These are phyloP conservation scores for Ochotona curzoniae DNA, from an alignment of 2,113 vertebrate species.

Conservation along the genomic window DNA sequence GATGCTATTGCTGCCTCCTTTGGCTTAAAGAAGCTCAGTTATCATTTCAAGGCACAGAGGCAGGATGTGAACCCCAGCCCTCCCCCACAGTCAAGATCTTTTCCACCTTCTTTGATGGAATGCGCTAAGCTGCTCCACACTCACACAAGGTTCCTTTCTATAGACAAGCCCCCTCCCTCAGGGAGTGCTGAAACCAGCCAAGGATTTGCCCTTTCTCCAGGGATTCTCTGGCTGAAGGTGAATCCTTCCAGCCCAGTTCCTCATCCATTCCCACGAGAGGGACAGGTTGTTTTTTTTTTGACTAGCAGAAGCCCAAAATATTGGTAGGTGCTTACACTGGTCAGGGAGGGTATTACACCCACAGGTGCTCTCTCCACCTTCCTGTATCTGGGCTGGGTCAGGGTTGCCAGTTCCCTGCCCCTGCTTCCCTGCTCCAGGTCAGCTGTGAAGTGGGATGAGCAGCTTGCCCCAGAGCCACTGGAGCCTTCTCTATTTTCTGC, in stretches of 20 bases:
- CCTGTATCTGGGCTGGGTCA: not conserved
- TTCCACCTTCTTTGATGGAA: not conserved
- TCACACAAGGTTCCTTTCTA: not conserved
- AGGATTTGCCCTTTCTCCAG: not conserved
- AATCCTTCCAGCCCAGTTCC: not conserved
- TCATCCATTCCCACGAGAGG: not conserved
- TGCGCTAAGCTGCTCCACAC: rapidly evolving
- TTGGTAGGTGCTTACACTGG: not conserved
- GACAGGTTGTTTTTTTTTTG: not conserved
- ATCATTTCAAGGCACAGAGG: not conserved
- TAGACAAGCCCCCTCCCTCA: not conserved
- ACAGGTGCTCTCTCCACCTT: not conserved
- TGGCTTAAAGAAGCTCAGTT: not conserved
- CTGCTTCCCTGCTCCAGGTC: not conserved
- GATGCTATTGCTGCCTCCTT: not conserved
- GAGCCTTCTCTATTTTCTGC: not conserved
- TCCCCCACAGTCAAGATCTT: not conserved
- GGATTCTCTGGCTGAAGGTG: not conserved
- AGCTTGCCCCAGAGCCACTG: not conserved
- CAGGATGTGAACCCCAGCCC: not conserved
- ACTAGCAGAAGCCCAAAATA: not conserved
- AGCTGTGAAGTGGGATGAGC: not conserved
- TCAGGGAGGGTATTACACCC: no score
- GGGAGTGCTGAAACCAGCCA: not conserved
- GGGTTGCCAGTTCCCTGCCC: not conserved